Percentiles rank a stretch among this genome's conserved stretches.
Evolutionary conservation across 2,797 vertebrate species (phyloP).

Genomic region (Lagorchestes hirsutus): DNA sequence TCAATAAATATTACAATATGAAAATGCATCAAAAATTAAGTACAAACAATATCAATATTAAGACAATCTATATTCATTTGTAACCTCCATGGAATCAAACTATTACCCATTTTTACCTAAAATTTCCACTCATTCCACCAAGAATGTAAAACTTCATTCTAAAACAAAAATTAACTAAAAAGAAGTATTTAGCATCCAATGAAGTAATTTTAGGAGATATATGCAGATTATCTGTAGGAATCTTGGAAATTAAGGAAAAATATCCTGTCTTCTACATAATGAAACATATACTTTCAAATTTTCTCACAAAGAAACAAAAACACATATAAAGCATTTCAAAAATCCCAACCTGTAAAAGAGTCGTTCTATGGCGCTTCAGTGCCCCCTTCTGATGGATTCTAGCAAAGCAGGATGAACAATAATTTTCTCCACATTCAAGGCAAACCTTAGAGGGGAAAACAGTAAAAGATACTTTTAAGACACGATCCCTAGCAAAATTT

Average conservation of each 20-base stretch:
- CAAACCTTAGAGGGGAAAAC: slow-evolving; percentile 85
- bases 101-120: slow-evolving; percentile 48
- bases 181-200: slow-evolving; percentile 39
- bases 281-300: slow-evolving; percentile 55
- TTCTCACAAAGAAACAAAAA: slow-evolving; percentile 51
- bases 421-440: slow-evolving; percentile 90
- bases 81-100: slow-evolving; percentile 52
- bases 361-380: slow-evolving; percentile 91
- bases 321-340: slow-evolving; percentile 16
- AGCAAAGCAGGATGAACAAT: slow-evolving; percentile 90
- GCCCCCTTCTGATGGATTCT: slow-evolving; percentile 94
- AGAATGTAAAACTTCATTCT: slow-evolving; percentile 37
- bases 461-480: slow-evolving; percentile 1
- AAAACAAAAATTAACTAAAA: slow-evolving; percentile 64
- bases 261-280: slow-evolving; percentile 51
- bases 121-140: slow-evolving; percentile 46
- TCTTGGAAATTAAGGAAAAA: slow-evolving; percentile 65
- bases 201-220: slow-evolving; percentile 61
- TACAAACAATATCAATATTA: slow-evolving; percentile 44
- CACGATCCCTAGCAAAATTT: not conserved
- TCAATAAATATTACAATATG: slow-evolving; percentile 25
- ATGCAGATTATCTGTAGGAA: slow-evolving; percentile 33
- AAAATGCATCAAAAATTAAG: slow-evolving; percentile 41
- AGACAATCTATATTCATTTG: not conserved
- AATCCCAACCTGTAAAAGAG: slow-evolving; percentile 86